phyloP scores from a whole-genome alignment of 2,113 vertebrate species.

The Charadrius vociferus region DNA sequence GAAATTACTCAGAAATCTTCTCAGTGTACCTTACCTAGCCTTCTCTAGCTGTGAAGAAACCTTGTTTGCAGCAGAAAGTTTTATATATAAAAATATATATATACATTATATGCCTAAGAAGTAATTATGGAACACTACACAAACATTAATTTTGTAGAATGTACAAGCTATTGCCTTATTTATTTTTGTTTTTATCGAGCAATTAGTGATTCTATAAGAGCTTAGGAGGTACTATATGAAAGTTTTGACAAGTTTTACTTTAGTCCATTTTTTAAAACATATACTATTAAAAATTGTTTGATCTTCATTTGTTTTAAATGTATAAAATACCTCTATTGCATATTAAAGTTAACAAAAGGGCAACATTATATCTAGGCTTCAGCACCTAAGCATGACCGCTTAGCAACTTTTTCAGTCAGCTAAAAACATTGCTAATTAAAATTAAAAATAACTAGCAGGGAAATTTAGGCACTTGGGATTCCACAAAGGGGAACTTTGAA shows the following conservation, averaged over 20 bases:
- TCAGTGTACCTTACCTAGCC: background rate
- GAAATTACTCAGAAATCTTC: conserved; percentile 22
- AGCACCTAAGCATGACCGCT: background rate
- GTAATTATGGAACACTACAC: background rate
- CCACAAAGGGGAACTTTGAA: background rate
- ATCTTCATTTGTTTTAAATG: background rate
- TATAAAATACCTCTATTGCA: background rate
- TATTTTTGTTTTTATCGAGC: background rate
- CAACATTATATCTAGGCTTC: background rate
- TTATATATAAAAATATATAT: too few relatives aligned
- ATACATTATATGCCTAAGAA: background rate
- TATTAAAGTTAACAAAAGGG: background rate
- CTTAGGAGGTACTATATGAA: background rate
- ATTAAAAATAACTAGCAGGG: background rate
- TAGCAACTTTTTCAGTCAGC: background rate
- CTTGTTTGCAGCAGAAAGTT: background rate
- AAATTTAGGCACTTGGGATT: background rate
- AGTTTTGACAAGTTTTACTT: background rate
- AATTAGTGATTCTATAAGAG: background rate
- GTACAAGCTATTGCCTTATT: background rate
- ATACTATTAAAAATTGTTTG: background rate
- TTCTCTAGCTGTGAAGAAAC: background rate
- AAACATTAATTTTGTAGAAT: background rate
- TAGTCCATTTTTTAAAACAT: background rate
- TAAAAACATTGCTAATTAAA: background rate